These are phyloP conservation scores for Terrapene triunguis DNA, from an alignment of 2,113 vertebrate genomes.

Conservation along the genomic window DNA sequence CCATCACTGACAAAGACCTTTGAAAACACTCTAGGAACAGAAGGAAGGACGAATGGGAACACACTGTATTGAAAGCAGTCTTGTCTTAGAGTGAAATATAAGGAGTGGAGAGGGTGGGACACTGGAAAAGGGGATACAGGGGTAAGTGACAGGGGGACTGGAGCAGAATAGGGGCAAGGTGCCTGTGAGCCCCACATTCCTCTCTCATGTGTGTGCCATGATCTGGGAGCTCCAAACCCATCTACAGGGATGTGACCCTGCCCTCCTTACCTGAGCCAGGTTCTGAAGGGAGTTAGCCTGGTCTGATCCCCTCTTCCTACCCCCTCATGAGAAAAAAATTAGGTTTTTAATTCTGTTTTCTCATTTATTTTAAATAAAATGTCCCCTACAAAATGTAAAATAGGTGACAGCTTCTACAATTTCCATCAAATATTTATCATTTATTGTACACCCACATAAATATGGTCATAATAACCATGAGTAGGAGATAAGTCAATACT, in stretches of 20 bases:
- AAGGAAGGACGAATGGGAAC: not conserved
- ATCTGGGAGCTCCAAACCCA: not conserved
- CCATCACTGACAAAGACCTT: not conserved
- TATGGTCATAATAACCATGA: not conserved
- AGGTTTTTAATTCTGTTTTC: constrained; percentile 28
- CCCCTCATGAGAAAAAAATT: not conserved
- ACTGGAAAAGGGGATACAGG: not conserved
- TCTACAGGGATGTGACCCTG: too few species aligned
- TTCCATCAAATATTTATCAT: not conserved
- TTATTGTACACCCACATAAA: not conserved
- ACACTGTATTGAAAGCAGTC: too few species aligned
- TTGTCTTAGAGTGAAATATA: too few species aligned
- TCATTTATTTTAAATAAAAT: not conserved
- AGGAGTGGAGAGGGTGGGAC: too few species aligned
- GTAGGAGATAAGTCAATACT: not conserved
- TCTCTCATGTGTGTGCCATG: not conserved
- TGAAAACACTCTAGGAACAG: not conserved
- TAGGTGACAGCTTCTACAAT: not conserved
- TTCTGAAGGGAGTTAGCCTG: not conserved
- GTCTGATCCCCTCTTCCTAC: too few species aligned
- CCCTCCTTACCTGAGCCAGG: not conserved
- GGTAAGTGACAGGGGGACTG: not conserved
- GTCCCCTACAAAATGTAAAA: not conserved
- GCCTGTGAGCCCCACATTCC: not conserved
- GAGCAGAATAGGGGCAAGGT: not conserved